Evolutionary conservation across 2,888 invertebrate species (phyloP), one percentile per base, ranked within the genome.

Genomic region (Stenoptilia bipunctidactyla): DNA sequence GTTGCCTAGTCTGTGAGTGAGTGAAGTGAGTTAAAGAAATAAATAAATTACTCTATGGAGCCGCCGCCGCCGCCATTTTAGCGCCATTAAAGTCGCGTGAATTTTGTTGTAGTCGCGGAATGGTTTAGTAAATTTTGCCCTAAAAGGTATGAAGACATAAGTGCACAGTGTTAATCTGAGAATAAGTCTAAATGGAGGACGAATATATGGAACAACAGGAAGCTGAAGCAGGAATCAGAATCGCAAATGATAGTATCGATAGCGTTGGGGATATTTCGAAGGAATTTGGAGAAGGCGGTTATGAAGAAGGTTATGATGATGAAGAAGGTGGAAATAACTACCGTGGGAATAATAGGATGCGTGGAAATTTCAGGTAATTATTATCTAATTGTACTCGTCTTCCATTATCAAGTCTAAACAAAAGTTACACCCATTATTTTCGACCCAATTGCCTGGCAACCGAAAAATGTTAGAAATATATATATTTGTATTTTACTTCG

Each of bases 301-400:
- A 63, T 41, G 82, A 82, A 4, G 82, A 82, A n/a, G 53, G 51
- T 35, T 76, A 58, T 42, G 80, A 80, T 4, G 82, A 82, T 38
- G 82, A 82, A 6, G 80, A 80, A 2, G 64, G 65, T 2, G 62
- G 66, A 1, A 66, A 63, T 44, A 63, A 55, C 45, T 82, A 71
- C 49, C 58, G 83, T 36, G 70, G 67, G 25, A 66, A 66, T 8
- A 20, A 20, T 37, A 63, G 77, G 1, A 77, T 79, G 13, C 72
- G 82, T 9, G 82, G 79, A 0, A 76, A 67, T 46, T 84, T 74
- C 58, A 76, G 79, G 84, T 83, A n/a, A n/a, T n/a, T n/a, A n/a
- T n/a, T n/a, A n/a, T n/a, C n/a, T n/a, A n/a, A n/a, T n/a, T n/a
- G n/a, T n/a, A n/a, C n/a, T n/a, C n/a, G n/a, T n/a, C n/a, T n/a